phyloP scores from a whole-genome alignment of 1,140 invertebrate genomes.

The Myzus persicae region DNA sequence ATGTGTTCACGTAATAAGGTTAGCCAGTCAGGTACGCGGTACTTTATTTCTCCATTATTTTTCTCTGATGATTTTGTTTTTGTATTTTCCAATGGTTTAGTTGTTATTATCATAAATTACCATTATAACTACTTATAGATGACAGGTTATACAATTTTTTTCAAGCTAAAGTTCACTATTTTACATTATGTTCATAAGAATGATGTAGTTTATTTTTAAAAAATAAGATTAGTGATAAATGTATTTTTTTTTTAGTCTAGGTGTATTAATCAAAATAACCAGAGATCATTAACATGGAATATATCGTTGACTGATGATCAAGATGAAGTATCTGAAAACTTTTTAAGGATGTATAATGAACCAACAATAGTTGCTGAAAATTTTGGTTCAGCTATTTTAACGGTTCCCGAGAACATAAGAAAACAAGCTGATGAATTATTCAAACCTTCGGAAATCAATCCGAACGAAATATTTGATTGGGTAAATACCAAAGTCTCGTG shows the following conservation, averaged over 20 bases:
- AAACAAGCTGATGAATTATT: conserved; percentile 49
- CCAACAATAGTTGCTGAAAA: background rate
- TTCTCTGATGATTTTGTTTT: too few relatives aligned
- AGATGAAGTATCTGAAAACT: conserved; percentile 21
- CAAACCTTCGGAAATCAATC: conserved; percentile 17
- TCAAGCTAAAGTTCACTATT: background rate
- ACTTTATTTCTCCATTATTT: background rate
- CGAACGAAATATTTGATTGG: conserved; percentile 20
- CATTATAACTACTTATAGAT: background rate
- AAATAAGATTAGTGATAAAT: background rate
- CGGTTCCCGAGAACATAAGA: conserved; percentile 19
- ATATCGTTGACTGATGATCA: conserved; percentile 52
- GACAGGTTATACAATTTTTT: background rate
- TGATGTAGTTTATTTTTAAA: background rate
- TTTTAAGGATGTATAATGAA: conserved; percentile 5
- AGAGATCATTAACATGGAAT: conserved; percentile 40
- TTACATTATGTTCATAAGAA: background rate
- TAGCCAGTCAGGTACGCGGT: background rate
- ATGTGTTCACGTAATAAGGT: background rate
- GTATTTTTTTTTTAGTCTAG: conserved; percentile 12
- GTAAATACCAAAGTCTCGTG: conserved; percentile 4
- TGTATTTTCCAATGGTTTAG: background rate
- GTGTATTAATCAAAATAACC: conserved; percentile 60
- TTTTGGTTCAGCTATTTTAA: conserved; percentile 33
- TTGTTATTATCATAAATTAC: conserved; percentile 33